Conservation (phyloP, 2,888 invertebrate species). For the Nycteola revayana region DNA sequence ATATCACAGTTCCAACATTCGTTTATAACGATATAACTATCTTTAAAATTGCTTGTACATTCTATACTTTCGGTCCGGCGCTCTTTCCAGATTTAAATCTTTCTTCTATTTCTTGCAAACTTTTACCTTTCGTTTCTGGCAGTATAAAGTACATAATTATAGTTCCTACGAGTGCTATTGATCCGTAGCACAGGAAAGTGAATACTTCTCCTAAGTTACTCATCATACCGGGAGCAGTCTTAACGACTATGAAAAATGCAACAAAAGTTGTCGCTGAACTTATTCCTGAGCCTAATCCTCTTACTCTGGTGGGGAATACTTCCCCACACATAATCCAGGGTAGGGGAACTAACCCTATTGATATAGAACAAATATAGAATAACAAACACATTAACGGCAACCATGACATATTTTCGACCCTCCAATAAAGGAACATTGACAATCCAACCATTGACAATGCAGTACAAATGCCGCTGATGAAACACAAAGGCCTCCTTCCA, state of each 20-base stretch:
- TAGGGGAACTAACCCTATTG: conserved; percentile 84
- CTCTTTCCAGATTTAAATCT: conserved; percentile 64
- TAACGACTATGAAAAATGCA: conserved; percentile 85
- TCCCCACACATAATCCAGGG: conserved; percentile 90
- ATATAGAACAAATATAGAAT: conserved; percentile 82
- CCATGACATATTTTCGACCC: conserved; percentile 68
- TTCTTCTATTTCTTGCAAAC: conserved; percentile 86
- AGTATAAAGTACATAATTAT: conserved; percentile 81
- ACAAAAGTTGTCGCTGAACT: conserved; percentile 84
- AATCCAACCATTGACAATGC: conserved; percentile 81
- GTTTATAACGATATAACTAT: too few relatives aligned
- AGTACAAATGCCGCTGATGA: conserved; percentile 84
- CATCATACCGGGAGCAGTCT: conserved; percentile 85
- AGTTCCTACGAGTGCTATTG: conserved; percentile 81
- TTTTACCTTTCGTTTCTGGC: conserved; percentile 87
- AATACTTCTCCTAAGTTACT: conserved; percentile 77
- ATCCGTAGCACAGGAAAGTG: conserved; percentile 85
- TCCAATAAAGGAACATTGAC: conserved; percentile 68
- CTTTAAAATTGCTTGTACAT: too few relatives aligned
- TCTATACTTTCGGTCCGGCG: conserved; percentile 39
- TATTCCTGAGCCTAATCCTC: conserved; percentile 86
- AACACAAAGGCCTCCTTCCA: conserved; percentile 84
- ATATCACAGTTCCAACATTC: conserved; percentile 68
- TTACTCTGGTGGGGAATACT: conserved; percentile 83
- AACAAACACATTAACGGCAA: conserved; percentile 76